Evolutionary conservation across 2,888 invertebrate genomes (phyloP).

Genomic region (Dascillus cervinus): DNA sequence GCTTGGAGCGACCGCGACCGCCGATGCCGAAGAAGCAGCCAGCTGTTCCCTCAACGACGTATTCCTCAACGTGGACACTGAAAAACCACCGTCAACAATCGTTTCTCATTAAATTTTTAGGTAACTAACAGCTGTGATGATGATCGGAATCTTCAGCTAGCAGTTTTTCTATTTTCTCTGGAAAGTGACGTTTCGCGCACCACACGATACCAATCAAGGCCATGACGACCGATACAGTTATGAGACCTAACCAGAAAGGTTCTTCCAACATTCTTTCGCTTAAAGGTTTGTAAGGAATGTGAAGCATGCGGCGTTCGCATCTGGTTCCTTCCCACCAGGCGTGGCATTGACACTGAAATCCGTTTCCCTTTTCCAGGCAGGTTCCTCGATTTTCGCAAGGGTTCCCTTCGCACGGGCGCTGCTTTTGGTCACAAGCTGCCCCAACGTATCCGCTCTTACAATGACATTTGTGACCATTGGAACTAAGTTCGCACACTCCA

Average conservation of each 20-base stretch:
- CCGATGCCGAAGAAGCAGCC: conserved; percentile 40
- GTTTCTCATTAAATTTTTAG: not conserved
- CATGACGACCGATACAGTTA: conserved; percentile 75
- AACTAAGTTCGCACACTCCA: conserved; percentile 54
- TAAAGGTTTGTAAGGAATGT: conserved; percentile 63
- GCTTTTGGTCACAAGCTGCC: conserved; percentile 57
- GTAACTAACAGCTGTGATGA: conserved; percentile 49
- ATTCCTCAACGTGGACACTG: conserved; percentile 41
- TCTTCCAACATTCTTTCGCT: conserved; percentile 78
- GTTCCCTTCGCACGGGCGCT: conserved; percentile 61
- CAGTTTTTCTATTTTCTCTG: conserved; percentile 76
- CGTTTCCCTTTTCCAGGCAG: conserved; percentile 59
- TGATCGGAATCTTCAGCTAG: conserved; percentile 72
- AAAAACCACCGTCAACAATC: conserved; percentile 13
- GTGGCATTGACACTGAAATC: conserved; percentile 63
- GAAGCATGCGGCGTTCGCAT: conserved; percentile 62
- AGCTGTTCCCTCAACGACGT: conserved; percentile 55
- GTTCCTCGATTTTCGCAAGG: conserved; percentile 71
- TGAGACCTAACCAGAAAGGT: conserved; percentile 83
- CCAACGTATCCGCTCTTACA: conserved; percentile 65
- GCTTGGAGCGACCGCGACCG: conserved; percentile 38
- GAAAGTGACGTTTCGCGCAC: conserved; percentile 80
- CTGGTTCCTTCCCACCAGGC: conserved; percentile 56
- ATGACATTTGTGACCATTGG: conserved; percentile 49
- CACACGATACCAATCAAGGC: conserved; percentile 72